These are phyloP conservation scores for Hippopotamus amphibius DNA, from an alignment of 2,113 vertebrate species.

Conservation along the genomic window DNA sequence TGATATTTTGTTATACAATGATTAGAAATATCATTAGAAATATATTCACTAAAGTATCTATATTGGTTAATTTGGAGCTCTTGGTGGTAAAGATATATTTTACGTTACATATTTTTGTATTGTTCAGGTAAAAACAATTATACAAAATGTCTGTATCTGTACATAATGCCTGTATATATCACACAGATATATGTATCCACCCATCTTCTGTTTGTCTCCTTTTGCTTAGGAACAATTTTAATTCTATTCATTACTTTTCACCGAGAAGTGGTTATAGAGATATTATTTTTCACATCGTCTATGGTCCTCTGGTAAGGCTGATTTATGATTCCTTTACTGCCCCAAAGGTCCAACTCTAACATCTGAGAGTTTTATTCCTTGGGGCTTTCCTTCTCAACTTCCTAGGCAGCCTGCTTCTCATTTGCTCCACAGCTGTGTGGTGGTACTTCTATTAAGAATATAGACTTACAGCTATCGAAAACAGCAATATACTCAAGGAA, in stretches of 20 bases:
- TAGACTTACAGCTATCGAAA: not conserved
- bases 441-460: not conserved
- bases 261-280: not conserved
- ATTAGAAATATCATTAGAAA: not conserved
- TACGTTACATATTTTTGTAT: not conserved
- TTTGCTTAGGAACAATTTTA: not conserved
- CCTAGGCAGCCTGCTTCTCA: not conserved
- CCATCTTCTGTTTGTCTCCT: not conserved
- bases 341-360: not conserved
- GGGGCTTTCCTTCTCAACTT: slow-evolving; percentile 54
- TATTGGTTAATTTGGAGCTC: not conserved
- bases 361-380: slow-evolving; percentile 27
- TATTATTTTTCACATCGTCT: not conserved
- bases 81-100: not conserved
- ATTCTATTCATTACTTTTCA: not conserved
- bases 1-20: not conserved
- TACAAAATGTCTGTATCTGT: not conserved
- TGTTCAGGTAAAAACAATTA: not conserved
- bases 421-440: slow-evolving; percentile 32
- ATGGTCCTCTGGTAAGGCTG: not conserved
- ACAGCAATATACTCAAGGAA: not conserved
- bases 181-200: not conserved
- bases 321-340: not conserved
- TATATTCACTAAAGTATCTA: not conserved
- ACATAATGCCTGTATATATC: not conserved